Conservation (phyloP, 2,797 vertebrate species). For the Pangasius djambal region DNA sequence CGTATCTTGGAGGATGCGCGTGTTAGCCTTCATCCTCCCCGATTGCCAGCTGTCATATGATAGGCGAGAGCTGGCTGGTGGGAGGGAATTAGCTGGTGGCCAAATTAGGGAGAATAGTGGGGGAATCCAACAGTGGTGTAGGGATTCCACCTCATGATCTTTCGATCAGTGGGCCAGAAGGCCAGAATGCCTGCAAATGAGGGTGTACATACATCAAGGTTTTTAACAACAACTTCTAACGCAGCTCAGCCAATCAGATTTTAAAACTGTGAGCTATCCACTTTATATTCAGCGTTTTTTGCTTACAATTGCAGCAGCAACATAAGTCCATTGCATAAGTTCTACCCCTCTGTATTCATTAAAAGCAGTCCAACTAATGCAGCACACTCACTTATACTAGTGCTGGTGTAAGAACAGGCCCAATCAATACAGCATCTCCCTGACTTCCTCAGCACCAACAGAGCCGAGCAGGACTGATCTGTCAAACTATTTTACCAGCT, state of each 20-base stretch:
- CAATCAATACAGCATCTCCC: conserved; percentile 14
- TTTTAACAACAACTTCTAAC: neutral
- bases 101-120: neutral
- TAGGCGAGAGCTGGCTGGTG: too few relatives aligned
- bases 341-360: neutral
- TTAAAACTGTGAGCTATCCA: neutral
- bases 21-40: neutral
- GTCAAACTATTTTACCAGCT: conserved; percentile 17
- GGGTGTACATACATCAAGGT: neutral
- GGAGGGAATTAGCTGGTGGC: neutral
- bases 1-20: neutral
- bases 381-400: neutral
- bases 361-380: neutral
- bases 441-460: conserved; percentile 1
- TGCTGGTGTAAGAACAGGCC: neutral
- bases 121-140: neutral
- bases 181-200: neutral
- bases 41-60: neutral
- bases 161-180: neutral
- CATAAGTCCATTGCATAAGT: neutral
- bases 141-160: neutral
- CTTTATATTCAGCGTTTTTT: neutral
- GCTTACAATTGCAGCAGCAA: neutral
- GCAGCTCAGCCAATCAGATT: neutral
- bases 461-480: neutral